phyloP scores from a whole-genome alignment of 1,140 invertebrate genomes.

The Bicyclus anynana region DNA sequence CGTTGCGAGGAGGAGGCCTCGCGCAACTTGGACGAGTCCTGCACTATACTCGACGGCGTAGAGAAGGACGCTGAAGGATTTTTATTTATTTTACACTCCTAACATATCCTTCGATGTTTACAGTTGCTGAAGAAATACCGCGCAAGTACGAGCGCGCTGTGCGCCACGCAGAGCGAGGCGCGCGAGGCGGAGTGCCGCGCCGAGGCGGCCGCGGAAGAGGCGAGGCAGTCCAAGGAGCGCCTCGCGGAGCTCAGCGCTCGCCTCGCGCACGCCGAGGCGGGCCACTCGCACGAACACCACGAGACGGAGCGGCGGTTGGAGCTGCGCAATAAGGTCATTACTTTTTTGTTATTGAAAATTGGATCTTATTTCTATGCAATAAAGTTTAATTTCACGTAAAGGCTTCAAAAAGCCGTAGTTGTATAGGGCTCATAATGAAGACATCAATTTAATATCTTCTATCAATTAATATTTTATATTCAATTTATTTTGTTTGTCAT shows the following conservation, averaged over 20 bases:
- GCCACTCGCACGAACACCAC: constrained; percentile 87
- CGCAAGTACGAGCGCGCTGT: constrained; percentile 89
- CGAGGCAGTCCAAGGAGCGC: constrained; percentile 85
- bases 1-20: no score
- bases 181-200: constrained; percentile 90
- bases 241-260: constrained; percentile 85
- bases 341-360: no score
- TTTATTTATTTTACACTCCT: neutral
- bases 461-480: no score
- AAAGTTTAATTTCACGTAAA: no score
- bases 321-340: constrained; percentile 53
- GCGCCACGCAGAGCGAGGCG: constrained; percentile 88
- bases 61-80: no score
- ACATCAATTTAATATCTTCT: no score
- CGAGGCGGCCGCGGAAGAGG: constrained; percentile 87
- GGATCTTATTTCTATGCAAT: no score
- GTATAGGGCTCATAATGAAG: no score
- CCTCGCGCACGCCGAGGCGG: constrained; percentile 88
- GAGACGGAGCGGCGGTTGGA: constrained; percentile 78
- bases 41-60: no score
- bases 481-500: no score
- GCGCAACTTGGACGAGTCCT: no score
- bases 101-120: neutral
- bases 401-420: no score
- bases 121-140: constrained; percentile 95